Percentiles rank a stretch among this genome's conserved stretches.
Conservation (phyloP, 1,140 invertebrate species). For the Helicoverpa armigera region DNA sequence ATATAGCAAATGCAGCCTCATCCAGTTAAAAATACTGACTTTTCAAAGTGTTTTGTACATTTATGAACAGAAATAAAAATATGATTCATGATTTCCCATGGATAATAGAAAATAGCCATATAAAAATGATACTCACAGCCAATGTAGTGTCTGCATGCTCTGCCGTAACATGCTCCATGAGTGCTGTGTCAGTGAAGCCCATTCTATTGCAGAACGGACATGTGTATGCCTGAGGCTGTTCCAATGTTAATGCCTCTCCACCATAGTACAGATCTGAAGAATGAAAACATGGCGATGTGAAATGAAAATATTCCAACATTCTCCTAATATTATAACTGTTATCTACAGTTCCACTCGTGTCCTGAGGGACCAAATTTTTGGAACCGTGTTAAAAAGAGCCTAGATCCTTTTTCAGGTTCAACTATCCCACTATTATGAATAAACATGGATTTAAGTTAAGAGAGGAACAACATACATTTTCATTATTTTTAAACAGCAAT, state of each 20-base stretch:
- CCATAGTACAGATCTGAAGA: conserved; percentile 97
- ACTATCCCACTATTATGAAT: no score
- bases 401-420: no score
- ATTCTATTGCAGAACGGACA: conserved; percentile 98
- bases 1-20: no score
- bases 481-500: no score
- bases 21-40: no score
- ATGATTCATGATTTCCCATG: background rate
- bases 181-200: conserved; percentile 96
- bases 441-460: no score
- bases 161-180: conserved; percentile 97
- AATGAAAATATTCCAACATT: background rate
- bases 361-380: no score
- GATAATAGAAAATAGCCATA: background rate
- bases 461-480: no score
- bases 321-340: background rate
- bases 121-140: conserved; percentile 89
- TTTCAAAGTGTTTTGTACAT: no score
- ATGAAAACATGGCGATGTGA: background rate
- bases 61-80: background rate
- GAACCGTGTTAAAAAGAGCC: no score
- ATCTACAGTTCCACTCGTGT: background rate
- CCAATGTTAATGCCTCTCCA: conserved; percentile 95
- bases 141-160: conserved; percentile 95
- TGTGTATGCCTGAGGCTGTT: conserved; percentile 98